Percentiles rank a stretch among this genome's conserved stretches.
Conservation (phyloP, 1,140 invertebrate species). For the Chelonus insularis region DNA sequence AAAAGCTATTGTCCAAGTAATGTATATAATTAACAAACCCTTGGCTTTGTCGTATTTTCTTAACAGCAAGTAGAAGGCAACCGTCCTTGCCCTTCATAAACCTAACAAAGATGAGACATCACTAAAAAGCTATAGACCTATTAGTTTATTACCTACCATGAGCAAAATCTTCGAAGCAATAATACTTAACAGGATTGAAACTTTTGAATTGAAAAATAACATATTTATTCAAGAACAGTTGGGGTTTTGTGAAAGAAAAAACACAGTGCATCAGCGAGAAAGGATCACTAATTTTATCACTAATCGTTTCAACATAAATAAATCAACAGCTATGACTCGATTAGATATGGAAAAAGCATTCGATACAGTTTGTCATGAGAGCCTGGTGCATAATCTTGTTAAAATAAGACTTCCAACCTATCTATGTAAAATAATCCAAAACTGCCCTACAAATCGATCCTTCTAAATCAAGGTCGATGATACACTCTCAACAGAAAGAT, state of each 20-base stretch:
- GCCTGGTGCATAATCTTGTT: slow-evolving; percentile 40
- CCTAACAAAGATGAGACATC: slow-evolving; percentile 42
- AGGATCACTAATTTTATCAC: slow-evolving; percentile 37
- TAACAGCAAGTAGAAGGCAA: too few species aligned
- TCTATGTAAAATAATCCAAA: slow-evolving; percentile 30
- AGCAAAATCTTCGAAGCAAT: slow-evolving; percentile 44
- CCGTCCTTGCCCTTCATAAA: too few species aligned
- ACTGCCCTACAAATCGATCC: slow-evolving; percentile 31
- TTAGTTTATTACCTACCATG: slow-evolving; percentile 40
- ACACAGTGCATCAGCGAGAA: slow-evolving; percentile 39
- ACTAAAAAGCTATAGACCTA: slow-evolving; percentile 43
- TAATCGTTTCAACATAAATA: slow-evolving; percentile 30
- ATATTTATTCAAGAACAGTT: slow-evolving; percentile 38
- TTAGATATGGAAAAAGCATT: slow-evolving; percentile 46
- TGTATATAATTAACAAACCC: slow-evolving; percentile 37
- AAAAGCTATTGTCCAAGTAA: slow-evolving; percentile 39
- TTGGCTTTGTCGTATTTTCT: slow-evolving; percentile 37
- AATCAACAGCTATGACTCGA: slow-evolving; percentile 32
- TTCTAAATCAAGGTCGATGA: slow-evolving; percentile 28
- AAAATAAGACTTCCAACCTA: slow-evolving; percentile 25
- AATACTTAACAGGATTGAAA: slow-evolving; percentile 35
- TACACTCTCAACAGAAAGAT: slow-evolving; percentile 16
- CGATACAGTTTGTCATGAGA: slow-evolving; percentile 43
- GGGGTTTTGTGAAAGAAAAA: slow-evolving; percentile 39
- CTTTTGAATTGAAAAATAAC: slow-evolving; percentile 12